Base-by-base conservation (phyloP, 2,113 vertebrate species). In the Bombycilla garrulus region DNA sequence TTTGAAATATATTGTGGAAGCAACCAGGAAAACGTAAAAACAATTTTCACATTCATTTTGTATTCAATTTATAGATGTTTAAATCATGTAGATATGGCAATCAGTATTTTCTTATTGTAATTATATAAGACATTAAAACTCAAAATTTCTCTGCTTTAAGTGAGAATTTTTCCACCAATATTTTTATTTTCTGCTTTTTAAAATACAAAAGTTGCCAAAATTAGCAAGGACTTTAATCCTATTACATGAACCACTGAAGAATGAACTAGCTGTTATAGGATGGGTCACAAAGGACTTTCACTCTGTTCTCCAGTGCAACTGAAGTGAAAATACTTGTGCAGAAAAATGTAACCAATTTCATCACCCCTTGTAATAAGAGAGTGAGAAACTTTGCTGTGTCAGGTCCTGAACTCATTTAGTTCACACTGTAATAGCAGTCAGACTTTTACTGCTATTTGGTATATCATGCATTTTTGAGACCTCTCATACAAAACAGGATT, bases 1-100 rank as follows among this genome's bases (percentile, higher is more conserved):
- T 78, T 91, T 88, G 5, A 95, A 96, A 82, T 83, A 60, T 36
- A 80, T 60, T 79, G 13, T 45, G 44, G 86, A 94, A 97, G 40
- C 56, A 83, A 84, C 28, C 21, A 94, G 67, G 92, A 90, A 95
- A 81, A 69, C 15, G 18, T 57, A 69, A 83, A 94, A 92, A 51
- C 79, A 79, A 66, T 77, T 87, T 69, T 61, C n/a, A 8, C 29
- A n/a, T 60, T 80, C 19, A 65, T 85, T 88, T 76, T 91, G n/a
- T 33, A 33, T 71, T 61, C 22, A 9, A 70, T 86, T 51, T 47
- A 69, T 88, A 93, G 21, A 64, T 5, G 40, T 93, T 88, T 58
- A 61, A 65, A 81, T 86, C 83, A 47, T 20, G 19, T 81, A 91
- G 51, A 65, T 72, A 79, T 4, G 16, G 36, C 65, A 91, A 67